Evolutionary conservation across 2,888 invertebrate species (phyloP).

Genomic region (Epirrita christyi): DNA sequence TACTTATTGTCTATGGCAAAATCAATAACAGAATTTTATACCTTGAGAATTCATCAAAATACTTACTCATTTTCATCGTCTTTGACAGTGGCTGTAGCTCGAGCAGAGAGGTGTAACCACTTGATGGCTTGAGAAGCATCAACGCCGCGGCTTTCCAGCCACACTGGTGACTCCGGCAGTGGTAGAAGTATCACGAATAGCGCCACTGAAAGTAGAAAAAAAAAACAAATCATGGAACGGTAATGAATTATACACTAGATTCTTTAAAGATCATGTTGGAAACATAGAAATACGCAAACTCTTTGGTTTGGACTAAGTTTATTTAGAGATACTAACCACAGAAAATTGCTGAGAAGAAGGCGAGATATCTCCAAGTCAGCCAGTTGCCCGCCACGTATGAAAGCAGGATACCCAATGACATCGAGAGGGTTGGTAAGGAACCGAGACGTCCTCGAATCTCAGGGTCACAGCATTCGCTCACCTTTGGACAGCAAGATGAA

Average conservation of each 20-base stretch:
- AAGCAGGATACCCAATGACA: constrained; percentile 86
- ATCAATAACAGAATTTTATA: too few species aligned
- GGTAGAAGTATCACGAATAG: constrained; percentile 79
- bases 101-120: constrained; percentile 80
- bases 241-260: too few species aligned
- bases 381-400: constrained; percentile 85
- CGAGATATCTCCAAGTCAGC: constrained; percentile 85
- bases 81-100: constrained; percentile 66
- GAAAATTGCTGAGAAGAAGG: constrained; percentile 79
- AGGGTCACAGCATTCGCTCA: constrained; percentile 87
- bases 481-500: constrained; percentile 56
- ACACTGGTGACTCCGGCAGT: constrained; percentile 87
- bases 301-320: too few species aligned
- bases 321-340: constrained; percentile 59
- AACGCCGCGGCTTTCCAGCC: constrained; percentile 74
- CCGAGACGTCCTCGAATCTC: constrained; percentile 87
- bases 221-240: not conserved
- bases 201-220: constrained; percentile 57
- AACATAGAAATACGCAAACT: too few species aligned
- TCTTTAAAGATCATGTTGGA: too few species aligned
- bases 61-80: constrained; percentile 63
- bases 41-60: not conserved
- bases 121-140: constrained; percentile 77
- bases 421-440: constrained; percentile 86
- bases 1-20: too few species aligned